phyloP scores from a whole-genome alignment of 1,140 invertebrate species.

The Bombus superbus region DNA sequence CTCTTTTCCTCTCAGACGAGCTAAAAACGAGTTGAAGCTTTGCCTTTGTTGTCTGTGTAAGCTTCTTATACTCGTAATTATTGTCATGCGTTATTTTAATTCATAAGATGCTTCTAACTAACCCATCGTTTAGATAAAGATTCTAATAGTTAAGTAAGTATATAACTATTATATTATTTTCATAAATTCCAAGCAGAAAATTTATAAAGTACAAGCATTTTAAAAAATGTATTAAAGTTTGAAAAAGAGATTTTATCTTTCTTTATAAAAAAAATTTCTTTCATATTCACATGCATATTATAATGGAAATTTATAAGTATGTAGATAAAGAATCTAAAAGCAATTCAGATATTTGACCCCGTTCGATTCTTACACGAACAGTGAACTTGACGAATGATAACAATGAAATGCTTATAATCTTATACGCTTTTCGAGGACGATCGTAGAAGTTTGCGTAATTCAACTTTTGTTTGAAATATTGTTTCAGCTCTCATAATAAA shows the following conservation, averaged over 20 bases:
- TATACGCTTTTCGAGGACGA: background rate
- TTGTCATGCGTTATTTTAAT: conserved; percentile 27
- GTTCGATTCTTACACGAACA: background rate
- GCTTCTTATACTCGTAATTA: conserved; percentile 3
- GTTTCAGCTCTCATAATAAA: too few species aligned
- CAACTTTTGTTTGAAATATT: background rate
- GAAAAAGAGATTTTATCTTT: too few species aligned
- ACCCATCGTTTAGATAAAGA: conserved; percentile 19
- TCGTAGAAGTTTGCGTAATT: background rate
- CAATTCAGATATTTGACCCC: background rate
- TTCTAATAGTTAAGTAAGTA: conserved; percentile 36
- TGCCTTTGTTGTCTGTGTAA: background rate
- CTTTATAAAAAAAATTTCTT: background rate
- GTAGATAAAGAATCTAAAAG: too few species aligned
- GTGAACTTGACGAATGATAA: background rate
- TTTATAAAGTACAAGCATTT: background rate
- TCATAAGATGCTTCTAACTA: conserved; percentile 16
- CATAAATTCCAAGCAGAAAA: conserved; percentile 46
- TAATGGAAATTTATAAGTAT: too few species aligned
- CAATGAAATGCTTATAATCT: background rate
- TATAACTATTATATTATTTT: conserved; percentile 1
- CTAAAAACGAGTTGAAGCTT: background rate
- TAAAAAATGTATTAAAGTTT: background rate
- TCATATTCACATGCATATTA: too few species aligned
- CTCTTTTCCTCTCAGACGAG: background rate